A percentile compares a stretch with the other conserved stretches of the same genome.
Evolutionary conservation across 1,140 invertebrate genomes (phyloP).

Genomic region (Harpegnathos saltator): DNA sequence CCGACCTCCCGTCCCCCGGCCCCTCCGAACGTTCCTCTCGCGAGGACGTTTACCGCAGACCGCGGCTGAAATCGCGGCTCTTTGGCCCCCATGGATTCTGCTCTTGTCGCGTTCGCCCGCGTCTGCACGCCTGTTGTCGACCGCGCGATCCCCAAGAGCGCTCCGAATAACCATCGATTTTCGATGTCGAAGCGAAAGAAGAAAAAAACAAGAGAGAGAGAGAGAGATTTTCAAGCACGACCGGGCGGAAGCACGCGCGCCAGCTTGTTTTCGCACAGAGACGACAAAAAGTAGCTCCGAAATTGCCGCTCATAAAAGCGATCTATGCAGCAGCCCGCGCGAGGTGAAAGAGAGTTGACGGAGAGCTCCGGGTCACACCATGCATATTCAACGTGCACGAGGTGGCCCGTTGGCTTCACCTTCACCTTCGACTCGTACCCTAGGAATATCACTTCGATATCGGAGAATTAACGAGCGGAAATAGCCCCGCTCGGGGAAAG

Average conservation of each 20-base stretch:
- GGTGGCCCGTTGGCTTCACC: background rate
- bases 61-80: background rate
- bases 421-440: background rate
- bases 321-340: background rate
- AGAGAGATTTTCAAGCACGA: no score
- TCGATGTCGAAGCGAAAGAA: no score
- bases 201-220: no score
- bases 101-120: no score
- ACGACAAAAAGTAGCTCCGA: background rate
- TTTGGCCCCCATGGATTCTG: no score
- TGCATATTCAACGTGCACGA: slow-evolving; percentile 3
- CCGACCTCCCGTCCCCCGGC: no score
- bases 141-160: no score
- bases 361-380: no score
- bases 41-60: background rate
- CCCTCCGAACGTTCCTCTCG: background rate
- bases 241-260: background rate
- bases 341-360: background rate
- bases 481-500: no score
- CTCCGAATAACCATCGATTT: no score
- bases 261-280: background rate
- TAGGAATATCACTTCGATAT: slow-evolving; percentile 17
- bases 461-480: background rate
- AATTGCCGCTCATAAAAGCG: background rate
- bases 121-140: no score